Conservation (phyloP, 2,797 vertebrate genomes). For the Danio aesculapii region DNA sequence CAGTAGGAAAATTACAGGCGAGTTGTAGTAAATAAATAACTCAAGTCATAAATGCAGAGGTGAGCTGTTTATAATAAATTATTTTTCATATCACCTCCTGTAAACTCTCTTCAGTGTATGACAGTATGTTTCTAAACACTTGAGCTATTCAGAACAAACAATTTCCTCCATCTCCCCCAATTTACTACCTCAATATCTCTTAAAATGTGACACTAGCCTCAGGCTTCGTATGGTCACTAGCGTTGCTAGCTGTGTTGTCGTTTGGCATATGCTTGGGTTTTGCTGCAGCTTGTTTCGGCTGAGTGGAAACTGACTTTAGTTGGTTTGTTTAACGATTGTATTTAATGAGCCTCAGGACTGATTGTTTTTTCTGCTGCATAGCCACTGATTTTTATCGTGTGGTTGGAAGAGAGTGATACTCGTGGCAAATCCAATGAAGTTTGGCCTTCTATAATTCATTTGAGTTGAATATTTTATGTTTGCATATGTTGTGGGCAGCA, state of each 20-base stretch:
- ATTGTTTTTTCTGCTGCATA: slow-evolving; percentile 2
- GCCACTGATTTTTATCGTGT: not conserved
- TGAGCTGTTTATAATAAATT: not conserved
- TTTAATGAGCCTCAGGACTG: slow-evolving; percentile 5
- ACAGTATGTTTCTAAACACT: not conserved
- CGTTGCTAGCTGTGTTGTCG: not conserved
- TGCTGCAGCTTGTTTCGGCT: not conserved
- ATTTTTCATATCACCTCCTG: not conserved
- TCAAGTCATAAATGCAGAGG: too few species aligned
- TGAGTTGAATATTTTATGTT: slow-evolving; percentile 17
- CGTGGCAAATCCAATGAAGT: not conserved
- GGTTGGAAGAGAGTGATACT: not conserved
- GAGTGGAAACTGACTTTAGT: not conserved
- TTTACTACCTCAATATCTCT: not conserved
- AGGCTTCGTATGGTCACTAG: not conserved
- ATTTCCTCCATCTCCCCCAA: not conserved
- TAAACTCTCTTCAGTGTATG: not conserved
- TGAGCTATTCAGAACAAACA: not conserved
- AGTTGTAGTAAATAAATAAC: too few species aligned
- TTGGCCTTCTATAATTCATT: not conserved
- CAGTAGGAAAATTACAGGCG: too few species aligned
- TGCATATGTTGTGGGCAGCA: not conserved
- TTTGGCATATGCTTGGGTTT: not conserved
- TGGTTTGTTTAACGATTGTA: not conserved
- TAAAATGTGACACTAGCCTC: not conserved